Evolutionary conservation across 2,888 invertebrate species (phyloP), one percentile per base, ranked within the genome.

Genomic region (Protula sp.): DNA sequence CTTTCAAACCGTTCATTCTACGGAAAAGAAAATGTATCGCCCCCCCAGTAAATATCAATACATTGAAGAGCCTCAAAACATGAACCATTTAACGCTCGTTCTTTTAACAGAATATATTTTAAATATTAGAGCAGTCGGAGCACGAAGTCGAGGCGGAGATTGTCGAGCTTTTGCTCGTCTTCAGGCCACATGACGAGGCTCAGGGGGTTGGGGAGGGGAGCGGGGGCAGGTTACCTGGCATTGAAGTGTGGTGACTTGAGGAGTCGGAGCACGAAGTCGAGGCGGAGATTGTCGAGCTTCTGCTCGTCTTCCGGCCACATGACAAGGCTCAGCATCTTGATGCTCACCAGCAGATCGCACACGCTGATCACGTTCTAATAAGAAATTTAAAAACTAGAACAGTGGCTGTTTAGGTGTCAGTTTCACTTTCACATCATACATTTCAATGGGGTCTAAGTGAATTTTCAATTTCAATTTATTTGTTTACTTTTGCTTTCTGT

Each of bases 221-320:
- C n/a, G n/a, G n/a, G n/a, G n/a, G n/a, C 38, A 38, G 38, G 9
- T 14, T 38, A 38, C 38, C 38, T 38, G 38, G 38, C 81, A 71
- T 82, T 83, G 70, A 83, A 84, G 68, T 83, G 81, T 30, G 82
- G 80, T 5, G 81, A 81, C 67, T 81, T 82, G 52, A 84, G 74
- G 82, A 84, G 83, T 30, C 81, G 71, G 24, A 82, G 72, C 27
- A 82, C 80, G 28, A 83, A 73, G 45, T 81, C 72, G 30, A 80
- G 68, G 47, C 78, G 67, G 9, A 82, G 73, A 47, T 77, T 72
- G 70, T 82, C 81, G 47, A 82, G 73, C 22, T 72, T 70, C 58
- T 79, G 74, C 28, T 77, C 77, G 62, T 81, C 75, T 14, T 75
- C 70, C 1, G 79, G 79, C 81, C 82, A 82, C 67, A 83, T 72